Evolutionary conservation across 2,888 invertebrate genomes (phyloP).

Genomic region (Alviniconcha strummeri): DNA sequence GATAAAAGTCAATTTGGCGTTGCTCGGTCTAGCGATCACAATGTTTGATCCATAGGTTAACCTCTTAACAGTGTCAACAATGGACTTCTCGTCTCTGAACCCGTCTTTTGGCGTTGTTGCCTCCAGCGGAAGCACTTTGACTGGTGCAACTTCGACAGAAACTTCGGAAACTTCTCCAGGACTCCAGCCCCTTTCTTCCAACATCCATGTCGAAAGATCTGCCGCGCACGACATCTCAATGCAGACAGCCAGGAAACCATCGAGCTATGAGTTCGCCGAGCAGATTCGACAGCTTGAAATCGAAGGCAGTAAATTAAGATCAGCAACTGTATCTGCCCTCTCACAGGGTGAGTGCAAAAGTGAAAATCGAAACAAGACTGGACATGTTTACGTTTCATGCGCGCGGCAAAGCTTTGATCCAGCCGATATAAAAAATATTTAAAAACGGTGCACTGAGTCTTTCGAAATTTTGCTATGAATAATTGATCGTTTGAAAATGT

Average conservation of each 20-base stretch:
- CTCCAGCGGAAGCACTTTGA: neutral
- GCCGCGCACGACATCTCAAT: neutral
- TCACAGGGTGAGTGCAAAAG: conserved; percentile 18
- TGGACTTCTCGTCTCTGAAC: conserved; percentile 13
- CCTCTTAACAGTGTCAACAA: neutral
- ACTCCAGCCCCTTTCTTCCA: conserved; percentile 13
- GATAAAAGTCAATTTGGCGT: neutral
- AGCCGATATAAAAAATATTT: too few species aligned
- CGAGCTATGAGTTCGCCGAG: conserved; percentile 45
- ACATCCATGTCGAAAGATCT: neutral
- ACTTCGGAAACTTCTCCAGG: neutral
- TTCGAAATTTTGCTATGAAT: too few species aligned
- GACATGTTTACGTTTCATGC: conserved; percentile 42
- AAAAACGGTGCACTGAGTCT: too few species aligned
- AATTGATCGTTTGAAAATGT: too few species aligned
- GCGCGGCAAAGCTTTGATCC: neutral
- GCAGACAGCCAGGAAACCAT: conserved; percentile 26
- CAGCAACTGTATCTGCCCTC: conserved; percentile 45
- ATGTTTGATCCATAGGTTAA: neutral
- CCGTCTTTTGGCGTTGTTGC: conserved; percentile 15
- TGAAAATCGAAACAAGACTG: conserved; percentile 36
- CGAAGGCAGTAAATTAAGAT: conserved; percentile 60
- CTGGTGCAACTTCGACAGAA: neutral
- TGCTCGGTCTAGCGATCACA: neutral
- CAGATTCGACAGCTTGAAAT: conserved; percentile 59